These are phyloP conservation scores for Trochalopteron elliotii DNA, from an alignment of 2,113 vertebrate genomes.

Conservation along the genomic window DNA sequence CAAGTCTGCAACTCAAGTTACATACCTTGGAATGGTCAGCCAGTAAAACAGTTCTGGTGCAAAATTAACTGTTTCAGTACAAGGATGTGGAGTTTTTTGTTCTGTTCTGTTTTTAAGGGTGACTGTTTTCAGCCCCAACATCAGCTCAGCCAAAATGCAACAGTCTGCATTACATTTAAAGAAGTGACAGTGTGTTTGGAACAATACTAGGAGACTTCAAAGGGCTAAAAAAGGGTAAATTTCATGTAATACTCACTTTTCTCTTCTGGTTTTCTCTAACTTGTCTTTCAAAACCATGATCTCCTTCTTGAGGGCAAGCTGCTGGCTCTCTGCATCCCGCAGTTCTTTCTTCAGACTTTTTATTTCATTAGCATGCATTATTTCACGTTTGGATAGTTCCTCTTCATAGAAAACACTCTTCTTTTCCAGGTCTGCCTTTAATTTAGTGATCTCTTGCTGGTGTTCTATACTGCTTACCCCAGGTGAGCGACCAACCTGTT, in stretches of 20 bases:
- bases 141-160: neutral
- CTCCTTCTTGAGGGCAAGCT: slow-evolving; percentile 94
- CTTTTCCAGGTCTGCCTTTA: slow-evolving; percentile 92
- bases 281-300: slow-evolving; percentile 97
- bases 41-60: neutral
- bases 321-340: slow-evolving; percentile 92
- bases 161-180: neutral
- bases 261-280: slow-evolving; percentile 92
- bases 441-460: slow-evolving; percentile 88
- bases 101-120: neutral
- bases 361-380: slow-evolving; percentile 85
- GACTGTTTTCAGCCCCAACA: neutral
- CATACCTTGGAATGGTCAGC: neutral
- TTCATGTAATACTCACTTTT: slow-evolving; percentile 79
- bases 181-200: neutral
- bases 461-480: slow-evolving; percentile 83
- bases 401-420: slow-evolving; percentile 90
- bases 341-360: slow-evolving; percentile 92
- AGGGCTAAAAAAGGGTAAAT: neutral
- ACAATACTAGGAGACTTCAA: neutral
- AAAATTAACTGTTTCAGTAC: neutral
- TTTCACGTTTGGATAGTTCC: slow-evolving; percentile 87
- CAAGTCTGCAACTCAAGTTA: neutral
- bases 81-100: neutral
- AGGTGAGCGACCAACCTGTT: slow-evolving; percentile 85